Percentiles rank a stretch among this genome's conserved stretches.
Evolutionary conservation across 2,888 invertebrate genomes (phyloP).

Genomic region (Dryococelus australis): DNA sequence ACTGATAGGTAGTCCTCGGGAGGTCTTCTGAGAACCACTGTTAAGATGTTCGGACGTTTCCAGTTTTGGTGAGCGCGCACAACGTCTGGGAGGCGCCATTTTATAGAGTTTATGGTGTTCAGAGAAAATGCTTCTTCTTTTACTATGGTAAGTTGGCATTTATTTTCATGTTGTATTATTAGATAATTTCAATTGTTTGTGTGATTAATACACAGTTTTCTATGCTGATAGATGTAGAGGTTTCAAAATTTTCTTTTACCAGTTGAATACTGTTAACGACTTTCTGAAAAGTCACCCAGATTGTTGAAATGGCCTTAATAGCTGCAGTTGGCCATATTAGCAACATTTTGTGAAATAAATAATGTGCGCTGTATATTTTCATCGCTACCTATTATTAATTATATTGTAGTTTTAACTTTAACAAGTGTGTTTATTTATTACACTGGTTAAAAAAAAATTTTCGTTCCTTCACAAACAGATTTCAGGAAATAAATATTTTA

Average conservation of each 20-base stretch:
- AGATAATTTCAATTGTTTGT: not conserved
- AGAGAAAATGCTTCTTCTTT: not conserved
- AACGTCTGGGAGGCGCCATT: not conserved
- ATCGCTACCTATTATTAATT: too few relatives aligned
- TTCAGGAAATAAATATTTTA: too few relatives aligned
- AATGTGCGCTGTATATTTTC: too few relatives aligned
- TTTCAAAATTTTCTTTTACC: not conserved
- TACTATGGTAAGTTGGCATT: not conserved
- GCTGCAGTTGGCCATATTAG: conserved; percentile 19
- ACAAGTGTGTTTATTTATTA: too few relatives aligned
- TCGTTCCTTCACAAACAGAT: too few relatives aligned
- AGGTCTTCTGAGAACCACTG: not conserved
- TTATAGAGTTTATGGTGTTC: not conserved
- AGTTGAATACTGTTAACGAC: not conserved
- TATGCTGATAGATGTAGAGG: not conserved
- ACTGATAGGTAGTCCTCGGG: not conserved
- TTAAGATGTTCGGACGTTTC: not conserved
- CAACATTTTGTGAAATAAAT: conserved; percentile 6
- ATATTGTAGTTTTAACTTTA: not conserved
- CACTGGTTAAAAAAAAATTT: too few relatives aligned
- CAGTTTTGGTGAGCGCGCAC: not conserved
- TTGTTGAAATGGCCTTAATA: conserved; percentile 13
- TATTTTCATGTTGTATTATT: not conserved
- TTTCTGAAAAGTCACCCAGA: not conserved
- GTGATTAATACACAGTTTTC: not conserved